Conservation (phyloP, 2,113 vertebrate species). For the Oenanthe oenanthe region DNA sequence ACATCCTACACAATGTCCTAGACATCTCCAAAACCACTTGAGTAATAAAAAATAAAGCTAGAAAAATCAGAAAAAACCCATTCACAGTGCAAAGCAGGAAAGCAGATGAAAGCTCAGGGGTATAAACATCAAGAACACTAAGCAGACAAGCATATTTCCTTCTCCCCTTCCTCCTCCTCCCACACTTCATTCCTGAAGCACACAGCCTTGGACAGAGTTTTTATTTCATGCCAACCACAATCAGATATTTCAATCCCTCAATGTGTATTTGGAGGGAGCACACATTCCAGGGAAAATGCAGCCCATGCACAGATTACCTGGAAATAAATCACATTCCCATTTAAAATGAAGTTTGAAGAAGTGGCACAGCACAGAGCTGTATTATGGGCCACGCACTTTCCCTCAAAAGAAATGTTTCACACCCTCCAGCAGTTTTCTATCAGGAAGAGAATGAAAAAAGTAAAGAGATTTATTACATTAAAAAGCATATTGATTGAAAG, state of each 20-base stretch:
- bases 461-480: constrained; percentile 55
- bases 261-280: not conserved
- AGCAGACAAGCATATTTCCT: not conserved
- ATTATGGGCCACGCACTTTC: not conserved
- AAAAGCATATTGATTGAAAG: constrained; percentile 45
- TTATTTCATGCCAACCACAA: not conserved
- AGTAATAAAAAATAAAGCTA: not conserved
- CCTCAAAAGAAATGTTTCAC: constrained; percentile 56
- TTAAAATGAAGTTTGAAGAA: constrained; percentile 14
- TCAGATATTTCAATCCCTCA: not conserved
- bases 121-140: not conserved
- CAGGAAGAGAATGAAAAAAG: constrained; percentile 35
- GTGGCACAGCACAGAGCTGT: not conserved
- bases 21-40: not conserved
- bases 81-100: not conserved
- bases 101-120: not conserved
- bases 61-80: not conserved
- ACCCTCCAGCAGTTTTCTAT: constrained; percentile 45
- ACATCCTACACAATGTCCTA: not conserved
- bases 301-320: not conserved
- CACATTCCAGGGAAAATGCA: not conserved
- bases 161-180: not conserved
- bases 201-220: not conserved
- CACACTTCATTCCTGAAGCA: not conserved
- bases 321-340: constrained; percentile 14